A percentile compares a stretch with the other conserved stretches of the same genome.
Evolutionary conservation across 2,888 invertebrate species (phyloP).

Genomic region (Apamea anceps): DNA sequence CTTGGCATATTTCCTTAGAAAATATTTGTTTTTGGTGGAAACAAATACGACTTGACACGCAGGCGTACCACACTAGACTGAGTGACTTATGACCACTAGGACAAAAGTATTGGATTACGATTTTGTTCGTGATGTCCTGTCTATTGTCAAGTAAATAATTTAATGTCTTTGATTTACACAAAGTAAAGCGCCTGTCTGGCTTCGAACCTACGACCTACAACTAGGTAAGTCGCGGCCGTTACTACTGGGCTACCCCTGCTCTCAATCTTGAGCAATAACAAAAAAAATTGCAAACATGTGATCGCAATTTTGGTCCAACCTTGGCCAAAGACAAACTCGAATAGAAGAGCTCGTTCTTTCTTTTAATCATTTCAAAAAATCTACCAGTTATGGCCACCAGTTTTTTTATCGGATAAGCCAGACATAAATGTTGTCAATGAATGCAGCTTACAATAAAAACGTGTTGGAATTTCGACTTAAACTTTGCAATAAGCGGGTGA

Average conservation of each 20-base stretch:
- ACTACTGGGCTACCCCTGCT: background rate
- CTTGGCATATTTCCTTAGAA: too few relatives aligned
- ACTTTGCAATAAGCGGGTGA: constrained; percentile 45
- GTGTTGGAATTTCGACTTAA: constrained; percentile 38
- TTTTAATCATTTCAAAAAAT: constrained; percentile 1
- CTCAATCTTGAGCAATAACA: background rate
- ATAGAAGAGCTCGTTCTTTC: background rate
- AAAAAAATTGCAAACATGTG: constrained; percentile 8
- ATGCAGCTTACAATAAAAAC: constrained; percentile 45
- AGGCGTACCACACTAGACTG: too few relatives aligned
- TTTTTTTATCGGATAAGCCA: constrained; percentile 32
- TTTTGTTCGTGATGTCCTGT: too few relatives aligned
- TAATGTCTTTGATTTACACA: too few relatives aligned
- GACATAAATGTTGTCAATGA: constrained; percentile 30
- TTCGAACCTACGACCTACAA: background rate
- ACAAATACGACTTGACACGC: too few relatives aligned
- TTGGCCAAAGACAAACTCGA: constrained; percentile 1
- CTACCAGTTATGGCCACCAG: background rate
- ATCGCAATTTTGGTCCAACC: constrained; percentile 11
- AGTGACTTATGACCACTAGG: too few relatives aligned
- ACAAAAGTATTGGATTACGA: too few relatives aligned
- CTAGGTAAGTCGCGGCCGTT: background rate
- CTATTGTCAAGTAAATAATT: too few relatives aligned
- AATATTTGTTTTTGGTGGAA: too few relatives aligned
- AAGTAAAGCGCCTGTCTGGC: background rate